Percentiles rank a stretch among this genome's conserved stretches.
Conservation (phyloP, 2,888 invertebrate species). For the Geotrupes spiniger region DNA sequence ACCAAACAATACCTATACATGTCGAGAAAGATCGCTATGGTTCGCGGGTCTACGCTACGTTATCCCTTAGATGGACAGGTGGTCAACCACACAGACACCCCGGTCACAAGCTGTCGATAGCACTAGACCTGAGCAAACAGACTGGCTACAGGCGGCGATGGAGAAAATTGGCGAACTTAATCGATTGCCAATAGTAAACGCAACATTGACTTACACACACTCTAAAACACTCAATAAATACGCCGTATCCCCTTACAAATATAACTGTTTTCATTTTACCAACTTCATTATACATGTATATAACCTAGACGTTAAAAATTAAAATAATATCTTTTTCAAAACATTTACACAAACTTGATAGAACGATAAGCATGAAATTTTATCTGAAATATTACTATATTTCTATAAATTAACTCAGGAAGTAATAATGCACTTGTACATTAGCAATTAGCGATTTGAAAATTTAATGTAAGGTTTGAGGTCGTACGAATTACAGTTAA, state of each 20-base stretch:
- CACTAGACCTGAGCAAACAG: conserved; percentile 44
- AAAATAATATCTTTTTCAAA: too few relatives aligned
- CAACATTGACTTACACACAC: conserved; percentile 23
- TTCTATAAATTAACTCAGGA: too few relatives aligned
- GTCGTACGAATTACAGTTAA: conserved; percentile 28
- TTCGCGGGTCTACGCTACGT: conserved; percentile 8
- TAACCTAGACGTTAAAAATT: too few relatives aligned
- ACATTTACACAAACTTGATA: too few relatives aligned
- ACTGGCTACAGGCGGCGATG: conserved; percentile 38
- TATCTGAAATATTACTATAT: too few relatives aligned
- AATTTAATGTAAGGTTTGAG: too few relatives aligned
- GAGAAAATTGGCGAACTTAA: conserved; percentile 41
- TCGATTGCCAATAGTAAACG: conserved; percentile 31
- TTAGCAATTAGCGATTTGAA: too few relatives aligned
- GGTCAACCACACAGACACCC: conserved; percentile 33
- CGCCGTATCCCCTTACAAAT: too few relatives aligned
- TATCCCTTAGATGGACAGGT: conserved; percentile 29
- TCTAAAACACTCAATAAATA: conserved; percentile 11
- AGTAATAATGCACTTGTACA: too few relatives aligned
- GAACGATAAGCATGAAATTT: too few relatives aligned
- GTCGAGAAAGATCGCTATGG: conserved; percentile 14
- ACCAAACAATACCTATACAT: conserved; percentile 27
- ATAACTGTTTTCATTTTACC: conserved; percentile 1
- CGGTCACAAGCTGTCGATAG: conserved; percentile 41
- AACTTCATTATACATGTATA: too few relatives aligned